Base-by-base conservation (phyloP, 1,140 invertebrate species). In the Reticulitermes speratus region DNA sequence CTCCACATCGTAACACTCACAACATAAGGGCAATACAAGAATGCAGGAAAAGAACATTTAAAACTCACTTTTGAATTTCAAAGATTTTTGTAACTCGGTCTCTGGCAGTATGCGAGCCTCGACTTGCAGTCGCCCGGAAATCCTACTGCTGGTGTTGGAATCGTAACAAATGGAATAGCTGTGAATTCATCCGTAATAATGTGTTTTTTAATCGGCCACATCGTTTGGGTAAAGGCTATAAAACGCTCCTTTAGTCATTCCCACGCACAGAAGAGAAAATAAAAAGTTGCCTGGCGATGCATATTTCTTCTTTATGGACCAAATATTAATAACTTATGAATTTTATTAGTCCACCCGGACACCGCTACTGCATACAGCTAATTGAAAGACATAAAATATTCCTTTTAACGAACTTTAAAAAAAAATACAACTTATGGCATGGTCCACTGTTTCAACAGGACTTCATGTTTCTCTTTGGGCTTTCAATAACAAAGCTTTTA, bases 191-290 rank as follows among this genome's bases (percentile, higher is more conserved):
- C 30, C 38, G n/a, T 55, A 38, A 59, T 84, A 84, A 84, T 84
- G 84, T 48, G 44, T 84, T 84, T 84, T 84, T 84, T 84, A 84
- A 84, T 84, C 84, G 44, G 48, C 84, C 84, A 84, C 84, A 48
- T 52, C 44, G 55, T 59, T 52, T 84, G 59, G 59, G 59, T 19
- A 65, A 65, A 59, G 45, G 84, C 16, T 25, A 25, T 25, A 65
- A 65, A 65, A 65, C 59, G 25, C 59, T 65, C 59, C 21, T n/a
- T 23, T 65, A 65, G 21, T 23, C 59, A 65, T 65, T 65, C 59
- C 55, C 59, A 65, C 59, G 21, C 59, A 65, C 59, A 65, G 12
- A 65, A 23, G 59, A 65, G 59, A n/a, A 65, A 65, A 65, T 65
- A 65, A 65, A 84, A 84, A 84, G 44, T 55, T 84, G 84, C 44